phyloP scores from a whole-genome alignment of 92 coral and sea anemone species.

The Phenganax marumi region DNA sequence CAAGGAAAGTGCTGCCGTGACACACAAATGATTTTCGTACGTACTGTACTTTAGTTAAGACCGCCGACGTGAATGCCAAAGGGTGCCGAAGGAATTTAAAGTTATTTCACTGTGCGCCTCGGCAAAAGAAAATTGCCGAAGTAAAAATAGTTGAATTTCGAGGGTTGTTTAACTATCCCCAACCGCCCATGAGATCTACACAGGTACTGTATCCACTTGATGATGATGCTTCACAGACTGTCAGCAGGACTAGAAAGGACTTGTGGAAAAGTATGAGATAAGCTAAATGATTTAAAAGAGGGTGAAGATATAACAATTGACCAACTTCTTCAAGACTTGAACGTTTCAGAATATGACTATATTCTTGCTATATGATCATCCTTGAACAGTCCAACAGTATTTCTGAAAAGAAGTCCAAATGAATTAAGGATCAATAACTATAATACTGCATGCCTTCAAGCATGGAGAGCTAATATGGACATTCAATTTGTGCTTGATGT shows the following conservation, averaged over 20 bases:
- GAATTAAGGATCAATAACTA: conserved; percentile 57
- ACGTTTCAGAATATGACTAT: conserved; percentile 51
- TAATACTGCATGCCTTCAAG: conserved; percentile 45
- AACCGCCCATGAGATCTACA: conserved; percentile 42
- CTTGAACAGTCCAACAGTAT: conserved; percentile 45
- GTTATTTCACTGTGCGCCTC: too few relatives aligned
- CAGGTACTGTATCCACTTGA: conserved; percentile 44
- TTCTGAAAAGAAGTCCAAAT: conserved; percentile 62
- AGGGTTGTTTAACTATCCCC: too few relatives aligned
- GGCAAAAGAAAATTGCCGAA: too few relatives aligned
- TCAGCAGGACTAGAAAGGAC: conserved; percentile 2
- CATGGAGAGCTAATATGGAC: not conserved
- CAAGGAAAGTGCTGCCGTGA: too few relatives aligned
- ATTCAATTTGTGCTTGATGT: conserved; percentile 21
- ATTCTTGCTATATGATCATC: conserved; percentile 62
- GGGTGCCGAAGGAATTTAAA: too few relatives aligned
- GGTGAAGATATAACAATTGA: too few relatives aligned
- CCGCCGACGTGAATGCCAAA: too few relatives aligned
- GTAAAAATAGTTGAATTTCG: too few relatives aligned
- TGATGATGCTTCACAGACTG: conserved; percentile 35
- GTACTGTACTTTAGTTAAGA: too few relatives aligned
- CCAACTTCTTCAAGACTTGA: not conserved
- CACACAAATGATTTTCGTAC: too few relatives aligned
- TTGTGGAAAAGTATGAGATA: too few relatives aligned
- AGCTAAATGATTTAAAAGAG: too few relatives aligned